phyloP scores from a whole-genome alignment of 1,140 invertebrate genomes.

The Hycleus phaleratus region DNA sequence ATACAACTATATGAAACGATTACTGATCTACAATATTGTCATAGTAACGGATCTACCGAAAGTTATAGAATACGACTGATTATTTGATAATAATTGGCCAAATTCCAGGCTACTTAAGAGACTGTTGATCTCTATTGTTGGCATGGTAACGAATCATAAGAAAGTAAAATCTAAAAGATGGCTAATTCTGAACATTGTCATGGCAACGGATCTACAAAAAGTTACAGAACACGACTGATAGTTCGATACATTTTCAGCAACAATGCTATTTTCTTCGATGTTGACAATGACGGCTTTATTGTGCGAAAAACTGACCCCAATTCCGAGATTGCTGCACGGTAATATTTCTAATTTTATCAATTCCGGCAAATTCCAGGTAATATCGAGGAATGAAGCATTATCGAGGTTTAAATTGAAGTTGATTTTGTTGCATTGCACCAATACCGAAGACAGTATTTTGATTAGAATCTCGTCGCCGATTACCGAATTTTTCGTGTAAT shows the following conservation, averaged over 20 bases:
- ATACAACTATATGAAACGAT: no score
- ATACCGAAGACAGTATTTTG: constrained; percentile 51
- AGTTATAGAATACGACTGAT: no score
- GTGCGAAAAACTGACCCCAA: constrained; percentile 49
- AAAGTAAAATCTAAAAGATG: no score
- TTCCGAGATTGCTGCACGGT: constrained; percentile 48
- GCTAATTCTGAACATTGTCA: no score
- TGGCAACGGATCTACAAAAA: no score
- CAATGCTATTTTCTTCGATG: constrained; percentile 48
- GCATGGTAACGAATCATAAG: no score
- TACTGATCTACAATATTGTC: no score
- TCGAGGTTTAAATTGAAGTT: constrained; percentile 47
- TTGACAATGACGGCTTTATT: constrained; percentile 48
- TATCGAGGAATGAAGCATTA: constrained; percentile 49
- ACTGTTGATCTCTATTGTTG: no score
- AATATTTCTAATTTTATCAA: constrained; percentile 45
- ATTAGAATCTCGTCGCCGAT: constrained; percentile 50
- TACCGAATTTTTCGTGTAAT: constrained; percentile 27
- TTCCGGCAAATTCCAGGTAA: constrained; percentile 48
- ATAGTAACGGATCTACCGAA: no score
- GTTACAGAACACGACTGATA: not conserved
- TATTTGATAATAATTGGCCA: no score
- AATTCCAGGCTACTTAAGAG: no score
- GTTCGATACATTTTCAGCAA: constrained; percentile 47
- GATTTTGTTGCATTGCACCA: constrained; percentile 48